Evolutionary conservation across 2,113 vertebrate genomes (phyloP), one percentile per base, ranked within the genome.

Genomic region (Geococcyx californianus): DNA sequence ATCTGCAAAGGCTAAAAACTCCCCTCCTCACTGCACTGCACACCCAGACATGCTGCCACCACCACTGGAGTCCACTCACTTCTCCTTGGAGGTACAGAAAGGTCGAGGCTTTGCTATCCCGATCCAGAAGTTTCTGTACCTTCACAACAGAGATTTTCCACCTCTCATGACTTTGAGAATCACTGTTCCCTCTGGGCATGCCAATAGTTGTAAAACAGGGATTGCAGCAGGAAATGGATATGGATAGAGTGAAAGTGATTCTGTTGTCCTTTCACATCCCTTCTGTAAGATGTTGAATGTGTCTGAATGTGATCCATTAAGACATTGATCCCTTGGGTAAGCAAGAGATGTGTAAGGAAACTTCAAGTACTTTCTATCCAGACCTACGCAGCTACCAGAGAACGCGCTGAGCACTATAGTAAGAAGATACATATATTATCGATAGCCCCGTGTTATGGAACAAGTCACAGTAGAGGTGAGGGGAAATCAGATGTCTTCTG

Each of bases 241-340:
- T 96, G 97, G 97, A 97, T 95, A 89, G 96, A 97, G 93, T 85
- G 92, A 98, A 98, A 97, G 95, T 45, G 94, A 98, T 97, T 97
- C 96, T 97, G 97, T 98, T 98, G 98, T 98, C 96, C 96, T 97
- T 97, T 97, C 84, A 94, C 96, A 98, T 97, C 97, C 96, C 91
- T 97, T 96, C 92, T 75, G 89, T 95, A 96, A 98, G 98, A 97
- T 92, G 97, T 97, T 97, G 95, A 97, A 97, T 96, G 92, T 93
- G 92, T 96, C 96, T 98, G 96, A 98, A 96, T 97, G 97, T 94
- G 97, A 98, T 98, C 98, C 97, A 98, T 98, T 97, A 98, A 96
- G 90, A 85, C 96, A 98, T 97, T 97, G 98, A 98, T 98, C 97
- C 92, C 89, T 47, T 91, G 76, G 94, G 97, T 96, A 97, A 97